A percentile compares a stretch with the other conserved stretches of the same genome.
These are phyloP conservation scores for Paragorgia papillata DNA, from an alignment of 92 coral and sea anemone genomes.

Conservation along the genomic window DNA sequence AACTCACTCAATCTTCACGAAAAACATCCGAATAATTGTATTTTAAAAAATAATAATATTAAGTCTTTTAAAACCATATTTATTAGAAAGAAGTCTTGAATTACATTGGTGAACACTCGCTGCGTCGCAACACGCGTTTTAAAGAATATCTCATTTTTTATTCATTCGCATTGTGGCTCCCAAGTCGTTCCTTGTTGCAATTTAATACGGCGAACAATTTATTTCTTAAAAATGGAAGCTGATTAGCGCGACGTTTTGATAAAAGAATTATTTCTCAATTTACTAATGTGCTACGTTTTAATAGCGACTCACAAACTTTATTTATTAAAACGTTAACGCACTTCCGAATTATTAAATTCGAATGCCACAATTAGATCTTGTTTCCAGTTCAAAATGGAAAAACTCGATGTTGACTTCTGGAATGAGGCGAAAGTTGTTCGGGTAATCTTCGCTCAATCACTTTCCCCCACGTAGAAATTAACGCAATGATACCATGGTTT, in stretches of 20 bases:
- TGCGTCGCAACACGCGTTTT: background rate
- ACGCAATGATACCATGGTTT: no score
- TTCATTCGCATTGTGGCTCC: conserved; percentile 9
- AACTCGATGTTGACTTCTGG: conserved; percentile 8
- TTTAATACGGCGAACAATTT: conserved; percentile 5
- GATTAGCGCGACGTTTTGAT: background rate
- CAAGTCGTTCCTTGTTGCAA: background rate
- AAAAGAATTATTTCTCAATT: background rate
- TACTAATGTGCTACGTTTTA: background rate
- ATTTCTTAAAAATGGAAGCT: conserved; percentile 32
- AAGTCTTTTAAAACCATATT: no score
- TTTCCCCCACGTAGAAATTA: no score
- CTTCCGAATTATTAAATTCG: background rate
- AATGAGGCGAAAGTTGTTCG: background rate
- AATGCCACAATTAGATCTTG: background rate
- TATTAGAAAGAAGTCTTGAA: background rate
- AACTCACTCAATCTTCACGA: no score
- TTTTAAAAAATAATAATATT: no score
- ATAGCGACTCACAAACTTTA: no score
- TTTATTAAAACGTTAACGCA: no score
- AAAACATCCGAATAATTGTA: no score
- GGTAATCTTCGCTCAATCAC: background rate
- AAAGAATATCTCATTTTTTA: background rate
- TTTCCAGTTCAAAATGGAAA: conserved; percentile 4
- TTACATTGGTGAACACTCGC: background rate